These are phyloP conservation scores for Melanotaenia trifasciata DNA, from an alignment of 2,797 vertebrate genomes.

Conservation along the genomic window DNA sequence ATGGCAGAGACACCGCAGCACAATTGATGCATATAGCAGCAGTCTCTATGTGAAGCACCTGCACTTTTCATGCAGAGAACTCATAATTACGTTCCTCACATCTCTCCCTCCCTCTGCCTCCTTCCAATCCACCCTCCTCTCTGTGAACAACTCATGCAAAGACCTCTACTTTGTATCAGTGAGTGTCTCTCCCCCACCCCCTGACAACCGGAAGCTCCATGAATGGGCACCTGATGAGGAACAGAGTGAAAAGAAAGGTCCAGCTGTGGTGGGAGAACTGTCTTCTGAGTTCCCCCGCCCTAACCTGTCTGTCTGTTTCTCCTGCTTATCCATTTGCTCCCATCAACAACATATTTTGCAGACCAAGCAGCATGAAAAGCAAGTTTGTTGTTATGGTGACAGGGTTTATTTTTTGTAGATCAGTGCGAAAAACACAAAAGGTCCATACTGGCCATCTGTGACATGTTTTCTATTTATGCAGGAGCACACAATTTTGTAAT, in stretches of 20 bases:
- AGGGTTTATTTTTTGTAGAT: conserved; percentile 58
- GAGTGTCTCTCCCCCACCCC: conserved; percentile 55
- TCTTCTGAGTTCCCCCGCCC: conserved; percentile 3
- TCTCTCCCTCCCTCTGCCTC: conserved; percentile 46
- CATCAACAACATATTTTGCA: conserved; percentile 61
- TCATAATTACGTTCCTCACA: conserved; percentile 65
- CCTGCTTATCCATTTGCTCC: conserved; percentile 48
- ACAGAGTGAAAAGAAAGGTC: conserved; percentile 59
- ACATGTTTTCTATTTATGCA: conserved; percentile 42
- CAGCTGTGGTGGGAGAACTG: conserved; percentile 68
- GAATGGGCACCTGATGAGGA: conserved; percentile 73
- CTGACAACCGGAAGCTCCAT: conserved; percentile 76
- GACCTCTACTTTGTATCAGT: conserved; percentile 71
- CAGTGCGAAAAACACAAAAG: conserved; percentile 46
- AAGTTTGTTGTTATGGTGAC: conserved; percentile 72
- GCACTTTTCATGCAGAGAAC: conserved; percentile 68
- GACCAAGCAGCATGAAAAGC: conserved; percentile 46
- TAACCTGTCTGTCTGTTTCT: conserved; percentile 33
- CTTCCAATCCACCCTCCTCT: conserved; percentile 42
- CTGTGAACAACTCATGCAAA: conserved; percentile 63
- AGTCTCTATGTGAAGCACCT: conserved; percentile 64
- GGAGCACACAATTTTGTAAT: conserved; percentile 21
- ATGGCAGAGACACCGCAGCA: conserved; percentile 15
- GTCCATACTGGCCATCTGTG: conserved; percentile 41
- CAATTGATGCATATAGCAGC: conserved; percentile 27